These are phyloP conservation scores for Teleiodes luculella DNA, from an alignment of 2,888 invertebrate genomes.

Conservation along the genomic window DNA sequence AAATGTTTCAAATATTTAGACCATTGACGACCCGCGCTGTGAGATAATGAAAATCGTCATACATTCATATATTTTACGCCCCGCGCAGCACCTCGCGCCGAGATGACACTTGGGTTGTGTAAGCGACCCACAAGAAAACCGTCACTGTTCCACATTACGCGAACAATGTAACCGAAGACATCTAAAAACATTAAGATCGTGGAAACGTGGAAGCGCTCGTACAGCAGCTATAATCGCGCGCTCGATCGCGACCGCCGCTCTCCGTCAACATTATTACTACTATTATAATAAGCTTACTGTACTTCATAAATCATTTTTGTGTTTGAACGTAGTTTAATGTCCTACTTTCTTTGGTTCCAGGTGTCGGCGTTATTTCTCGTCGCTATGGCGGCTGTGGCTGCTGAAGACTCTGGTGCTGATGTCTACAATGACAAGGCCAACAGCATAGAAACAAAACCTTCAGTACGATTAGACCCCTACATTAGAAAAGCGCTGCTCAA, in stretches of 20 bases:
- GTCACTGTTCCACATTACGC: conserved; percentile 54
- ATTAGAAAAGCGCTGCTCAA: conserved; percentile 86
- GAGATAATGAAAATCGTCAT: conserved; percentile 28
- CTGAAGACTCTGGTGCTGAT: conserved; percentile 53
- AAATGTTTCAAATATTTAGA: conserved; percentile 27
- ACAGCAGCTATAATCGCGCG: conserved; percentile 34
- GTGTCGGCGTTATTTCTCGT: conserved; percentile 48
- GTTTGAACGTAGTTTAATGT: conserved; percentile 15
- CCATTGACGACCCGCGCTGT: conserved; percentile 24
- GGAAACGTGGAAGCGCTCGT: conserved; percentile 51
- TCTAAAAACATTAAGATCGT: conserved; percentile 51
- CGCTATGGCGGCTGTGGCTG: conserved; percentile 42
- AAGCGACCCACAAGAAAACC: conserved; percentile 48
- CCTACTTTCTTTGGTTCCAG: conserved; percentile 43
- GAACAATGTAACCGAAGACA: conserved; percentile 46
- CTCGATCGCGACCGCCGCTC: conserved; percentile 20
- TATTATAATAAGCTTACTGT: neutral
- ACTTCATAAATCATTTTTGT: conserved; percentile 10
- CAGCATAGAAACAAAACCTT: conserved; percentile 67
- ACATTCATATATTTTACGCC: conserved; percentile 24
- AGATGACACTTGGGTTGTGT: conserved; percentile 42
- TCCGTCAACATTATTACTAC: conserved; percentile 2
- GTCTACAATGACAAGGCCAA: conserved; percentile 58
- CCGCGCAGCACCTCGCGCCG: conserved; percentile 18
- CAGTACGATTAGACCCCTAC: conserved; percentile 84